Percentiles rank a stretch among this genome's conserved stretches.
phyloP scores from a whole-genome alignment of 1,140 invertebrate genomes.

The Lepidurus arcticus region DNA sequence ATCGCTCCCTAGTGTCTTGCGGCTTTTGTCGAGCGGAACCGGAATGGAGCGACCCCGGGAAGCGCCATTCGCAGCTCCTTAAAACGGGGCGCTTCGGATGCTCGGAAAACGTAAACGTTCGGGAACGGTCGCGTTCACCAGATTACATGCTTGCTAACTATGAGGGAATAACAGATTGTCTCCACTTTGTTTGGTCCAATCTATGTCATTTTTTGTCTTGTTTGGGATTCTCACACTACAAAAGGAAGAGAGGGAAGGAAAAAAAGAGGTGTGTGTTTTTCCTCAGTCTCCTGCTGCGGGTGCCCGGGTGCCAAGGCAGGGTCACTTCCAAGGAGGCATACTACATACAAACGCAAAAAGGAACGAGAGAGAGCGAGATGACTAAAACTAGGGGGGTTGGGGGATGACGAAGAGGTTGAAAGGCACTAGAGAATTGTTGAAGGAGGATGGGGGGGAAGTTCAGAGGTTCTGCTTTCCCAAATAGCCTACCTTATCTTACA shows the following conservation, averaged over 20 bases:
- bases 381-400: not conserved
- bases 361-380: not conserved
- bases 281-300: constrained; percentile 2
- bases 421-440: not conserved
- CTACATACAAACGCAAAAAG: not conserved
- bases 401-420: too few relatives aligned
- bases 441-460: not conserved
- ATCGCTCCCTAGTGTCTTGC: too few relatives aligned
- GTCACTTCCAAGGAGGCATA: not conserved
- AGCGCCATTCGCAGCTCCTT: too few relatives aligned
- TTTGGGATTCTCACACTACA: not conserved
- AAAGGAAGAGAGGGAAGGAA: not conserved
- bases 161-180: too few relatives aligned
- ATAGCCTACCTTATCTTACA: constrained; percentile 4
- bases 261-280: not conserved
- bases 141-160: too few relatives aligned
- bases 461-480: not conserved
- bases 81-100: too few relatives aligned
- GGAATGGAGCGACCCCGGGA: too few relatives aligned
- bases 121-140: too few relatives aligned
- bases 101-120: too few relatives aligned
- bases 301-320: not conserved
- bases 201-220: too few relatives aligned
- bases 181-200: too few relatives aligned
- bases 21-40: too few relatives aligned